Percentiles rank a stretch among this genome's conserved stretches.
Evolutionary conservation across 2,888 invertebrate species (phyloP).

Genomic region (Parthenolecanium corni): DNA sequence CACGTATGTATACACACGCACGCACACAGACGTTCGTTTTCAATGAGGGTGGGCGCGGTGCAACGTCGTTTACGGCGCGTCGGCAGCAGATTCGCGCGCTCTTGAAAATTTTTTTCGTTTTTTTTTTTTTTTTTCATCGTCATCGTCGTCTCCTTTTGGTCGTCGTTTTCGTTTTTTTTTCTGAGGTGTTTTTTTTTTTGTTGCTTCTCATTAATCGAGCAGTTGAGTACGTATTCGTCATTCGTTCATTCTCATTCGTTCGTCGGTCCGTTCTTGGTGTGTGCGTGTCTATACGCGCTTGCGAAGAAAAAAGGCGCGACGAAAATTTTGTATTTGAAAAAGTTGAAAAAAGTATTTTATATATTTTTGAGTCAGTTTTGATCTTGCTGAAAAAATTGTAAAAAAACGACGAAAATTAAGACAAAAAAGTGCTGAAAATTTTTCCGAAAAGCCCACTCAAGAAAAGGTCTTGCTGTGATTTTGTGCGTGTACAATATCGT

Average conservation of each 20-base stretch:
- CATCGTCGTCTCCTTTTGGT: conserved; percentile 1
- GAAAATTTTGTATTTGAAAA: neutral
- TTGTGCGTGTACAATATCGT: too few species aligned
- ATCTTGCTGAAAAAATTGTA: neutral
- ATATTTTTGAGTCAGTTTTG: neutral
- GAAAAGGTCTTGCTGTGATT: too few species aligned
- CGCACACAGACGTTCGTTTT: neutral
- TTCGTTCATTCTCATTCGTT: neutral
- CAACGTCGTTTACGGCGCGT: conserved; percentile 2
- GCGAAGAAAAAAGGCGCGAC: conserved; percentile 23
- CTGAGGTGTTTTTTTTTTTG: neutral
- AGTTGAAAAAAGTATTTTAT: neutral
- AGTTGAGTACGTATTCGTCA: neutral
- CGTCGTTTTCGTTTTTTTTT: neutral
- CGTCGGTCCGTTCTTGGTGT: conserved; percentile 19
- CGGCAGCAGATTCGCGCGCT: neutral
- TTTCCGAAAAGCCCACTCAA: too few species aligned
- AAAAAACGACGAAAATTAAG: too few species aligned
- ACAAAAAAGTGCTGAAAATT: too few species aligned
- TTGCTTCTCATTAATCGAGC: neutral
- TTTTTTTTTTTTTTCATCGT: neutral
- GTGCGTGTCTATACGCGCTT: conserved; percentile 18
- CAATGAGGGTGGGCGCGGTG: neutral
- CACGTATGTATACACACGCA: neutral
- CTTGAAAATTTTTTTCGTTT: neutral